These are phyloP conservation scores for Trachurus trachurus DNA, from an alignment of 2,797 vertebrate species.

Conservation along the genomic window DNA sequence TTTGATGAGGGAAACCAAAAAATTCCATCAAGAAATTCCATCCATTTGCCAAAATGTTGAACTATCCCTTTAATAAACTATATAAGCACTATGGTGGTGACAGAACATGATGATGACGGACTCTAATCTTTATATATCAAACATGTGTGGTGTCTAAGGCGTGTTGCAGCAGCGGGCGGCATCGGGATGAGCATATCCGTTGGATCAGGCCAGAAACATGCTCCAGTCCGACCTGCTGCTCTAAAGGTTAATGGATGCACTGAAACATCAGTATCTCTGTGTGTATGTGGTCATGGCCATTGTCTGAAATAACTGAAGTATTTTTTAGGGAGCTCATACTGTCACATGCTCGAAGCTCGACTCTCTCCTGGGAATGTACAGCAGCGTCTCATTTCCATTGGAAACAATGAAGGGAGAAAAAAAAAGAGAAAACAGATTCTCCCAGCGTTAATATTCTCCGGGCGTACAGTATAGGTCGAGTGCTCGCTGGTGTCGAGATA, in stretches of 20 bases:
- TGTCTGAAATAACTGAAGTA: constrained; percentile 34
- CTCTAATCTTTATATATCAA: constrained; percentile 54
- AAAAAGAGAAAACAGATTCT: constrained; percentile 15
- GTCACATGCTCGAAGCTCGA: constrained; percentile 32
- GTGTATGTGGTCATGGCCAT: constrained; percentile 9
- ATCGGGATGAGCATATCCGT: constrained; percentile 34
- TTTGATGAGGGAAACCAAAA: no score
- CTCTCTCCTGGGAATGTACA: constrained; percentile 34
- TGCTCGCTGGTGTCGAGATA: constrained; percentile 9
- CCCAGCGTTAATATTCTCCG: constrained; percentile 32
- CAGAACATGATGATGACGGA: constrained; percentile 20
- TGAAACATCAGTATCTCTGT: constrained; percentile 15
- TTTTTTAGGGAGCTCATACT: constrained; percentile 10
- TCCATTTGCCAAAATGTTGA: no score
- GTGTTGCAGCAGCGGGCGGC: constrained; percentile 26
- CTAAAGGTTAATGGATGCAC: constrained; percentile 54
- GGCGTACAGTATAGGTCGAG: constrained; percentile 13
- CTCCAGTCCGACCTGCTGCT: constrained; percentile 41
- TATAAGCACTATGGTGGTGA: constrained; percentile 5
- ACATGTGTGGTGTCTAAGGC: constrained; percentile 29
- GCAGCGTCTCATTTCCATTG: constrained; percentile 31
- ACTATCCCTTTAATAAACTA: constrained; percentile 2
- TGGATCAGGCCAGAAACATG: constrained; percentile 44
- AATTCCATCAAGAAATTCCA: no score
- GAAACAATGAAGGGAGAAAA: constrained; percentile 26